Base-by-base conservation (phyloP, 2,797 vertebrate species). In the Avahi laniger region DNA sequence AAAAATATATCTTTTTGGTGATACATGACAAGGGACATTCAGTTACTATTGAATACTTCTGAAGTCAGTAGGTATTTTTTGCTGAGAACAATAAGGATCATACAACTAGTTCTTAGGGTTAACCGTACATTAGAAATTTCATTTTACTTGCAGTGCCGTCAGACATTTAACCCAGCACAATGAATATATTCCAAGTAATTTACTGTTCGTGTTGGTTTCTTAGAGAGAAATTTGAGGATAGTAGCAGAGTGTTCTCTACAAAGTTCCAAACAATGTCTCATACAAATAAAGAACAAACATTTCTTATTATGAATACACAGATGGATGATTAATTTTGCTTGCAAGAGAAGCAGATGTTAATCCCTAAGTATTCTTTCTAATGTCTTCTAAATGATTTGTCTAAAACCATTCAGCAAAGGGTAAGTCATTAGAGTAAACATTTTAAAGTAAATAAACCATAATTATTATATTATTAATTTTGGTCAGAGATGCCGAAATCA, bases 331-430 rank as follows among this genome's bases (percentile, higher is more conserved):
- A 96, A 96, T 96, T 96, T 89, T 93, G 94, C 65, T 94, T 96
- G 93, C 81, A 96, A 95, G 85, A 95, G 93, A 97, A 97, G 97
- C 89, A 97, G 97, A 97, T 96, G 95, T 72, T 97, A 95, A 95
- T 95, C 86, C 87, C 54, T 80, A 81, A 20, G 59, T 67, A 93
- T 91, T 97, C 69, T 61, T 94, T 93, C 67, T 79, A 95, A 24
- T 78, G n/a, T 91, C 50, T 93, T 97, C 67, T 79, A 83, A 93
- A 89, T 69, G 48, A 92, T 94, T 95, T 94, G 41, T 88, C 43
- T 94, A 73, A 95, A 94, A 87, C 63, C 18, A 72, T 86, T 91
- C 85, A 96, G 65, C n/a, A 89, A 82, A 96, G 15, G 17, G 4
- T 72, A 97, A 92, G 54, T 89, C 57, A 70, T 70, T 88, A 61